phyloP scores from a whole-genome alignment of 2,888 invertebrate species.

The Euproctis similis region DNA sequence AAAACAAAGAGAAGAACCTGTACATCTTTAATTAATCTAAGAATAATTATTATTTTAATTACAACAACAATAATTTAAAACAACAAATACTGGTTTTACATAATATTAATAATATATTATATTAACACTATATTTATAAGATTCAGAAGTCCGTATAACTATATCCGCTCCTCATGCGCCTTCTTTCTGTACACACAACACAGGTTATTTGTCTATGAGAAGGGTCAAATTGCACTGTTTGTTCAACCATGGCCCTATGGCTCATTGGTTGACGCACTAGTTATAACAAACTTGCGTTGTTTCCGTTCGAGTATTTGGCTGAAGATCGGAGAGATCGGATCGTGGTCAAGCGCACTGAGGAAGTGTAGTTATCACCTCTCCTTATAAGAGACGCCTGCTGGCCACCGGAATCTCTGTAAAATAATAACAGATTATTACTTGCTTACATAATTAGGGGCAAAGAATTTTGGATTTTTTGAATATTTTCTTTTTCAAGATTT shows the following conservation, averaged over 20 bases:
- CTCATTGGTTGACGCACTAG: conserved; percentile 24
- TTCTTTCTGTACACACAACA: conserved; percentile 34
- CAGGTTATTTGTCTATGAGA: conserved; percentile 28
- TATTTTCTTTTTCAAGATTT: too few species aligned
- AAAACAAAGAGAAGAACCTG: too few species aligned
- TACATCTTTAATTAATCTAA: too few species aligned
- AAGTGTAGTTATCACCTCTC: conserved; percentile 58
- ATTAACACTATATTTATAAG: conserved; percentile 3
- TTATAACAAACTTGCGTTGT: conserved; percentile 61
- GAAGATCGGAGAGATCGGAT: conserved; percentile 57
- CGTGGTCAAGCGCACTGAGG: conserved; percentile 57
- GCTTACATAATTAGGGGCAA: too few species aligned
- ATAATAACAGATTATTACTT: too few species aligned
- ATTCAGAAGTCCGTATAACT: conserved; percentile 20
- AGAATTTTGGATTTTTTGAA: too few species aligned
- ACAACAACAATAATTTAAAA: too few species aligned
- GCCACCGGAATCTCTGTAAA: conserved; percentile 54
- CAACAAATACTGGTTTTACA: too few species aligned
- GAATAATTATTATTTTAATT: too few species aligned
- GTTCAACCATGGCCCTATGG: conserved; percentile 23
- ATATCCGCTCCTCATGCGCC: conserved; percentile 20
- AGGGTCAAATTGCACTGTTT: conserved; percentile 17
- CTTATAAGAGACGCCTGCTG: conserved; percentile 57
- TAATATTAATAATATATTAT: not conserved
- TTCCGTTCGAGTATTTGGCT: conserved; percentile 55